These are phyloP conservation scores for Micromys minutus DNA, from an alignment of 2,113 vertebrate species.

Conservation along the genomic window DNA sequence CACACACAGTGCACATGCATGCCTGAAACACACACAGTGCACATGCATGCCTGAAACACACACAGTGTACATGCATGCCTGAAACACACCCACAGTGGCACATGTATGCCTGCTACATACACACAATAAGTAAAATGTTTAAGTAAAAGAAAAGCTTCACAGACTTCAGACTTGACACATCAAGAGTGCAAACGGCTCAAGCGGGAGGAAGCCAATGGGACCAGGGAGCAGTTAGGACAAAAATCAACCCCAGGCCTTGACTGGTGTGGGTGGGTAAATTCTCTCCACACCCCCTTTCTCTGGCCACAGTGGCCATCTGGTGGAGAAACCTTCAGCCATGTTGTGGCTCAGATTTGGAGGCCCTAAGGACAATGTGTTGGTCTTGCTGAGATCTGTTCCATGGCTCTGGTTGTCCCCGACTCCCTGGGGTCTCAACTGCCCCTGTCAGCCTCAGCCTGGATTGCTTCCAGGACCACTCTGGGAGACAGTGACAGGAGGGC, in stretches of 20 bases:
- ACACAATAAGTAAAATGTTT: neutral
- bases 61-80: neutral
- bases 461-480: neutral
- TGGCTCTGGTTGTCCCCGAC: neutral
- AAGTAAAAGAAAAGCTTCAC: neutral
- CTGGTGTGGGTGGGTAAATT: neutral
- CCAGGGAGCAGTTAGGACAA: neutral
- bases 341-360: neutral
- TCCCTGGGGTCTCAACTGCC: neutral
- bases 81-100: neutral
- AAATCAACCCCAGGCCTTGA: neutral
- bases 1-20: neutral
- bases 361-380: neutral
- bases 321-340: neutral
- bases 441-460: neutral
- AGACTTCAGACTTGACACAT: too few relatives aligned
- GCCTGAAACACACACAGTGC: neutral
- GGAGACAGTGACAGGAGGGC: neutral
- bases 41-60: neutral
- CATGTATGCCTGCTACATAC: too few relatives aligned
- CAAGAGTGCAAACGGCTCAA: accelerated
- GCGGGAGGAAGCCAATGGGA: neutral
- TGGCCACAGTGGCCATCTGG: neutral
- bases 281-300: neutral
- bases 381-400: neutral